Conservation (phyloP, 2,888 invertebrate genomes). For the Chrysolina oricalcia region DNA sequence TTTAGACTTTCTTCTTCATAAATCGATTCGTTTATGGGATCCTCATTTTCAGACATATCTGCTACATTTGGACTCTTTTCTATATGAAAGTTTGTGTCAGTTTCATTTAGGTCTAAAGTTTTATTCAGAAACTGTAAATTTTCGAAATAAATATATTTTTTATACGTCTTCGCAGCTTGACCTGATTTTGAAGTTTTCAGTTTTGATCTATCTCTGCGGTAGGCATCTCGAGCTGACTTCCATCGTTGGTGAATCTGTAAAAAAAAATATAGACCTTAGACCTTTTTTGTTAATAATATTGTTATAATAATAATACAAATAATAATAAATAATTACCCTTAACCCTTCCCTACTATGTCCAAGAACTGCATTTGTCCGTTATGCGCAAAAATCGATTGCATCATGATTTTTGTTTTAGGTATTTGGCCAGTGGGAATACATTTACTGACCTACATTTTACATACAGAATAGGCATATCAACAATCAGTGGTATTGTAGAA, state of each 20-base stretch:
- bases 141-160: too few relatives aligned
- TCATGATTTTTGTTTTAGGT: too few relatives aligned
- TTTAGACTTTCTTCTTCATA: not conserved
- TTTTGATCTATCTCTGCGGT: conserved; percentile 33
- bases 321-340: not conserved
- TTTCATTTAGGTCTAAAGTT: too few relatives aligned
- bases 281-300: too few relatives aligned
- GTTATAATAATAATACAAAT: too few relatives aligned
- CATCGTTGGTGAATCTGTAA: conserved; percentile 38
- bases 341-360: not conserved
- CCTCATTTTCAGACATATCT: too few relatives aligned
- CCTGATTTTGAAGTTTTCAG: conserved; percentile 16
- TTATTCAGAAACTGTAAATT: too few relatives aligned
- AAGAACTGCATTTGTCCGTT: too few relatives aligned
- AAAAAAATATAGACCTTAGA: conserved; percentile 12
- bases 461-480: not conserved
- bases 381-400: too few relatives aligned
- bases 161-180: too few relatives aligned
- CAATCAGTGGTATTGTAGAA: not conserved
- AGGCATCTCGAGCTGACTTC: conserved; percentile 37
- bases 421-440: not conserved
- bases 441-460: not conserved
- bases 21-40: conserved; percentile 8
- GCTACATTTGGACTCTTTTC: too few relatives aligned
- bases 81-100: too few relatives aligned